Conservation (phyloP, 2,113 vertebrate species). For the Rhabdornis inornatus region DNA sequence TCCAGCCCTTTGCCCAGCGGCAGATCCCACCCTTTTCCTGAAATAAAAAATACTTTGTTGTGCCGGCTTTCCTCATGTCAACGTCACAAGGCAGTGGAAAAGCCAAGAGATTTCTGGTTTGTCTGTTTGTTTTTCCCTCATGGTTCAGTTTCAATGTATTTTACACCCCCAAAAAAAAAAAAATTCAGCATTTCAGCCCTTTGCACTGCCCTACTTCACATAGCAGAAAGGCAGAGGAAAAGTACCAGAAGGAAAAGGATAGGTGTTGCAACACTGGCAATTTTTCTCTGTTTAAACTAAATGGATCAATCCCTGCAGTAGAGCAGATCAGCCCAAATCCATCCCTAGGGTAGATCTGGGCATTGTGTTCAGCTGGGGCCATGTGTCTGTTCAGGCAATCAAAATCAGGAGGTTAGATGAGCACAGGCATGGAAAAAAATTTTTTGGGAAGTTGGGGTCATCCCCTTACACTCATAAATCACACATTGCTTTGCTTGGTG, state of each 20-base stretch:
- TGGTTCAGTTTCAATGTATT: not conserved
- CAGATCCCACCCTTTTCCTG: not conserved
- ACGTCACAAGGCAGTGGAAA: not conserved
- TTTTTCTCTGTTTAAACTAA: not conserved
- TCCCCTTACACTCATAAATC: not conserved
- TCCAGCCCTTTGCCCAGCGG: not conserved
- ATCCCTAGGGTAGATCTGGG: not conserved
- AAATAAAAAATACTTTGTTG: not conserved
- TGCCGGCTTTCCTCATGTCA: not conserved
- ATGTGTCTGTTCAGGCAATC: not conserved
- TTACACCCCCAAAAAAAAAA: not conserved
- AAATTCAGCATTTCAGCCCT: not conserved
- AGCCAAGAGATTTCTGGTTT: not conserved
- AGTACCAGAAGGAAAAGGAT: not conserved
- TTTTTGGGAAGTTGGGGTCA: not conserved
- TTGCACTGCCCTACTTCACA: not conserved
- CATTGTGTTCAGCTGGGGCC: not conserved
- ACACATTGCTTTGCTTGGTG: not conserved
- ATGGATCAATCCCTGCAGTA: not conserved
- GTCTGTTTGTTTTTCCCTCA: not conserved
- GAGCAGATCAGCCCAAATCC: not conserved
- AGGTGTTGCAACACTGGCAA: not conserved
- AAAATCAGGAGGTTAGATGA: not conserved
- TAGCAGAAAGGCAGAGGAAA: not conserved
- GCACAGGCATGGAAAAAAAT: not conserved